phyloP scores from a whole-genome alignment of 1,140 invertebrate species.

The Harlomillsia oculata region DNA sequence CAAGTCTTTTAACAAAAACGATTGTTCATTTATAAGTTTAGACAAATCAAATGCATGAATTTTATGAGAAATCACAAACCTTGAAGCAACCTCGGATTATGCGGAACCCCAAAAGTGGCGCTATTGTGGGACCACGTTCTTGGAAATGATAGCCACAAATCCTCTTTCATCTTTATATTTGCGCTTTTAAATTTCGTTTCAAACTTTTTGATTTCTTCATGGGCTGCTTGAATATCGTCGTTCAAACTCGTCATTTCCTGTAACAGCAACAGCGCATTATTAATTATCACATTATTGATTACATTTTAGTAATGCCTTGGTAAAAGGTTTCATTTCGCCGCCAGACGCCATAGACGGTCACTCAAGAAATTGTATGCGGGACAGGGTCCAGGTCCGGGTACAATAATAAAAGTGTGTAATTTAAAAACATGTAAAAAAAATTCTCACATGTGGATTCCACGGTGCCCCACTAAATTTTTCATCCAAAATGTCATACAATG shows the following conservation, averaged over 20 bases:
- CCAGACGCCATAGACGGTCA: too few relatives aligned
- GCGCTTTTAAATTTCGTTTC: slow-evolving; percentile 20
- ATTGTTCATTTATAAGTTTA: neutral
- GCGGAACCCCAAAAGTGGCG: slow-evolving; percentile 25
- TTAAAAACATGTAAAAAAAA: too few relatives aligned
- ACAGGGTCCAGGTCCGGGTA: too few relatives aligned
- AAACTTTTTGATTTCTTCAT: slow-evolving; percentile 10
- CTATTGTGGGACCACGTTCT: slow-evolving; percentile 22
- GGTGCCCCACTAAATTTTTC: slow-evolving; percentile 6
- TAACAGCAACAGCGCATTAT: neutral
- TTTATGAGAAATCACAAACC: slow-evolving; percentile 3
- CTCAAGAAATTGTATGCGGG: too few relatives aligned
- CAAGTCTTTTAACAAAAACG: slow-evolving; percentile 7
- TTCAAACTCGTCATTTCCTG: slow-evolving; percentile 19
- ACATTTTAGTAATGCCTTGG: neutral
- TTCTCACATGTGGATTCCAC: slow-evolving; percentile 19
- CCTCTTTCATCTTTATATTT: slow-evolving; percentile 23
- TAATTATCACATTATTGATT: neutral
- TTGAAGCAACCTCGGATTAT: slow-evolving; percentile 10
- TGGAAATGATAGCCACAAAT: slow-evolving; percentile 26
- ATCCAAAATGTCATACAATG: slow-evolving; percentile 23
- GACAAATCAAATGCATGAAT: neutral
- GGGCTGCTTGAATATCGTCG: slow-evolving; percentile 10
- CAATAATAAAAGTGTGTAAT: too few relatives aligned
- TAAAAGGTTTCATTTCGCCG: too few relatives aligned